phyloP scores from a whole-genome alignment of 2,113 vertebrate species.

The Notarius lentiginosus region DNA sequence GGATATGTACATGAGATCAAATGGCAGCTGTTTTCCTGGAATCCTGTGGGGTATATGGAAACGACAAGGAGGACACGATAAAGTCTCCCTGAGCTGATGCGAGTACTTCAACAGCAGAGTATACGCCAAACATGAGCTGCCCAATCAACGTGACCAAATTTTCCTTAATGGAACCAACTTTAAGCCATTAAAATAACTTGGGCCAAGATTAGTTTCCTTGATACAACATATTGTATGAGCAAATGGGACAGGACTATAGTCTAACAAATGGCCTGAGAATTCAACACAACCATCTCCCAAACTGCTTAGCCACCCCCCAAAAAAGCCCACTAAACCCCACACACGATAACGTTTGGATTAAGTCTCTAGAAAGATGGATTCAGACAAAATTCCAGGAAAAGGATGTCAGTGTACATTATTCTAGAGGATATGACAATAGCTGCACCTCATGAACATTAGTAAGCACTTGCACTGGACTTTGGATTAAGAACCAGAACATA shows the following conservation, averaged over 20 bases:
- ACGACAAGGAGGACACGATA: slow-evolving; percentile 17
- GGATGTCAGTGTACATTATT: slow-evolving; percentile 29
- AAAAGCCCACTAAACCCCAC: no score
- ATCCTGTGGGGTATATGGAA: slow-evolving; percentile 9
- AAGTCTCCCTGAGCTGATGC: slow-evolving; percentile 35
- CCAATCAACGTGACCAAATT: not conserved
- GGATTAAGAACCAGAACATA: slow-evolving; percentile 38
- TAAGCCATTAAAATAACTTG: not conserved
- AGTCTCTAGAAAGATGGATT: not conserved
- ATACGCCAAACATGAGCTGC: not conserved
- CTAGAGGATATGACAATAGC: slow-evolving; percentile 42
- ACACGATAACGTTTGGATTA: not conserved
- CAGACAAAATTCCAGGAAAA: slow-evolving; percentile 47
- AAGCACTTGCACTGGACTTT: slow-evolving; percentile 50
- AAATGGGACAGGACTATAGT: not conserved
- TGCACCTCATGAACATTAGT: slow-evolving; percentile 32
- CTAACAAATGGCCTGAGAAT: not conserved
- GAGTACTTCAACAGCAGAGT: slow-evolving; percentile 32
- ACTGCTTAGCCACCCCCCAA: not conserved
- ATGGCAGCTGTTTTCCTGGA: slow-evolving; percentile 54
- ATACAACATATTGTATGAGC: not conserved
- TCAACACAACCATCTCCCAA: no score
- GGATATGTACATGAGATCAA: slow-evolving; percentile 55
- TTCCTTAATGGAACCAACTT: not conserved
- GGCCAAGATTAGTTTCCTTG: not conserved